Base-by-base conservation (phyloP, 2,113 vertebrate genomes). In the Dicentrarchus labrax region DNA sequence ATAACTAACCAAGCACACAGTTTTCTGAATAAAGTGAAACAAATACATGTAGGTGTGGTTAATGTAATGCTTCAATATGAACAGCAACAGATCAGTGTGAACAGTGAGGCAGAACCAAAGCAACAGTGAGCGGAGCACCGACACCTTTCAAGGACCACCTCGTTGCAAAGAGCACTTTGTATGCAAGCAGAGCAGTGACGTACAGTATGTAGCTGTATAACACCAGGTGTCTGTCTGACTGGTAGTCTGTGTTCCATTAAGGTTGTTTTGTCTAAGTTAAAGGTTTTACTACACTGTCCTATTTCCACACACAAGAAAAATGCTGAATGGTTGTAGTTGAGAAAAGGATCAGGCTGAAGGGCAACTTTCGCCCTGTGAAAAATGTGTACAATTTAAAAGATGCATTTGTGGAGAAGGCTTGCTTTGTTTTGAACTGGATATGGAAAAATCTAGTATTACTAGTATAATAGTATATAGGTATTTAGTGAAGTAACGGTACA, bases 231-330 rank as follows among this genome's bases (percentile, higher is more conserved):
- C 39, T 62, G 62, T 10, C 48, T 24, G 13, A 30, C 47, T 48
- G 47, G 30, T 30, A 30, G 30, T 30, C 30, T 30, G 30, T 30
- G 30, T 30, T 30, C 30, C 30, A 30, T 30, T 30, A 8, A 50
- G 56, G 54, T 50, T 66, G 17, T 19, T 65, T 45, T 72, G 70
- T 53, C 7, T 56, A 22, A 22, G 22, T 77, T 47, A 30, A 56
- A 59, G 24, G 12, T 38, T 64, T 47, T 19, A 17, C 8, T 12
- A 3, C 13, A 50, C 21, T 19, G 13, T 15, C 4, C 12, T 19
- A 24, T 65, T 50, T 65, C 15, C 21, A 24, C 50, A 30, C 54
- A 60, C 30, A 1, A 30, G 51, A 67, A 38, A 54, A 38, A 54
- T 45, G 2, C 11, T 17, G 16, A 41, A 1, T 24, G 4, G n/a